phyloP scores from a whole-genome alignment of 2,797 vertebrate genomes.

The Sparus aurata region DNA sequence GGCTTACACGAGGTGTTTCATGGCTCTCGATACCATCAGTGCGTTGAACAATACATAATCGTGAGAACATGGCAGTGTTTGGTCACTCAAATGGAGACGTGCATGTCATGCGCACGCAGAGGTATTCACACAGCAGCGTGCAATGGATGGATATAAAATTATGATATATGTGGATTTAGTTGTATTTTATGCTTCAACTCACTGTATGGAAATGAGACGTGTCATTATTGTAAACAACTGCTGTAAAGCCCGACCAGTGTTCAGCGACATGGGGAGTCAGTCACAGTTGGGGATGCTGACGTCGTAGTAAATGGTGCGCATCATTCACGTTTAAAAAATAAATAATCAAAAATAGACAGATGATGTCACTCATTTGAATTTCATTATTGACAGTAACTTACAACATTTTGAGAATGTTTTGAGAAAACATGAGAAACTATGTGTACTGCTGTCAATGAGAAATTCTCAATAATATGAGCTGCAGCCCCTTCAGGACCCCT shows the following conservation, averaged over 20 bases:
- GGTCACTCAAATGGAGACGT: not conserved
- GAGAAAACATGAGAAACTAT: too few relatives aligned
- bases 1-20: slow-evolving; percentile 11
- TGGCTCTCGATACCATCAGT: not conserved
- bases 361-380: too few relatives aligned
- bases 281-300: too few relatives aligned
- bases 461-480: too few relatives aligned
- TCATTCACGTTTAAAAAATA: too few relatives aligned
- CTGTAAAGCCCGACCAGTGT: not conserved
- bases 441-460: too few relatives aligned
- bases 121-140: not conserved
- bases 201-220: not conserved
- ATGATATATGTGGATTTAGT: not conserved
- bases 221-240: slow-evolving; percentile 8
- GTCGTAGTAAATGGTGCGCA: too few relatives aligned
- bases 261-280: too few relatives aligned
- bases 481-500: too few relatives aligned
- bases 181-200: slow-evolving; percentile 3
- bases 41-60: not conserved
- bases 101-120: slow-evolving; percentile 1
- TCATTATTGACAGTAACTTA: too few relatives aligned
- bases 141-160: not conserved
- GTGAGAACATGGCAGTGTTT: not conserved
- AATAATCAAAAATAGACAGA: too few relatives aligned
- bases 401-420: too few relatives aligned